A percentile compares a stretch with the other conserved stretches of the same genome.
phyloP scores from a whole-genome alignment of 2,113 vertebrate species.

The Acrocephalus arundinaceus region DNA sequence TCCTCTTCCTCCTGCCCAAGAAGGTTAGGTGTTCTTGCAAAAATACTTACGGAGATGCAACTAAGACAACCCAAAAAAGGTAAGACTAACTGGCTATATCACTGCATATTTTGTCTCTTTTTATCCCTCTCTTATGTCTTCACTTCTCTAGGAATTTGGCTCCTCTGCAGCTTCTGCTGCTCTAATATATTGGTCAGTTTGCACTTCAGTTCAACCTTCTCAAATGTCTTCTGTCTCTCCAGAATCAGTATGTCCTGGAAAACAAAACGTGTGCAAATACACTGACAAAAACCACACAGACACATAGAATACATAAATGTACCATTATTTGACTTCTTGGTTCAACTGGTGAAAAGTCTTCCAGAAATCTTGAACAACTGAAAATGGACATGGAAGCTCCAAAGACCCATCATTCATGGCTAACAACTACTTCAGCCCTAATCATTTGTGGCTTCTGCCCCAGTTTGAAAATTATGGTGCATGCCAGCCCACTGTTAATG shows the following conservation, averaged over 20 bases:
- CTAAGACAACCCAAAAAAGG: neutral
- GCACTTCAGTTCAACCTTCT: neutral
- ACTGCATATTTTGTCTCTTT: neutral
- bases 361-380: neutral
- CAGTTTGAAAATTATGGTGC: neutral
- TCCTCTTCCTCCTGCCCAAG: neutral
- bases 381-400: neutral
- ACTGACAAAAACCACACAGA: neutral
- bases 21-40: neutral
- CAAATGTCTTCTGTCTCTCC: neutral
- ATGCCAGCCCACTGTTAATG: neutral
- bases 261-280: neutral
- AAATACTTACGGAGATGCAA: neutral
- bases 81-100: neutral
- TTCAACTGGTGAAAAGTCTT: neutral
- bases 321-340: neutral
- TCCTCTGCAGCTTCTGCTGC: neutral
- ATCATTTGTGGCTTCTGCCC: neutral
- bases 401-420: neutral
- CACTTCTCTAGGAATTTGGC: neutral
- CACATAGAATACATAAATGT: neutral
- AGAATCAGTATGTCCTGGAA: neutral
- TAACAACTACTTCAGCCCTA: neutral
- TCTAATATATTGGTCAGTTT: neutral
- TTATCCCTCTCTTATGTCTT: neutral